Evolutionary conservation across 2,797 vertebrate species (phyloP).

Genomic region (Silurus aristotelis): DNA sequence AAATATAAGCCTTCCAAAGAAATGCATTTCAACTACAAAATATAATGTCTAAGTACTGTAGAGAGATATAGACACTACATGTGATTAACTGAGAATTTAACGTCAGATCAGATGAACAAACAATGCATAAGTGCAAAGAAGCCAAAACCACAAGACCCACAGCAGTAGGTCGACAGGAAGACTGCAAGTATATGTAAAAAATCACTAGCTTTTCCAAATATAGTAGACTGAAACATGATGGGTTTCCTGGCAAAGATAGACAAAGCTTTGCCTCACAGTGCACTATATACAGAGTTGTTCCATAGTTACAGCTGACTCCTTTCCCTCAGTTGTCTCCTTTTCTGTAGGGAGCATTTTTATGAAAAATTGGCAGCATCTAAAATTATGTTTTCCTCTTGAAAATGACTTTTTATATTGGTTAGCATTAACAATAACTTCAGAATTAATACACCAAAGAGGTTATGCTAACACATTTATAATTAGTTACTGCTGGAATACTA

Average conservation of each 20-base stretch:
- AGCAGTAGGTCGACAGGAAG: neutral
- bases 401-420: neutral
- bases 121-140: neutral
- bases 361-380: neutral
- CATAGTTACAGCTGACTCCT: neutral
- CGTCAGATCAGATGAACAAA: neutral
- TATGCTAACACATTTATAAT: neutral
- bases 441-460: neutral
- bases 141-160: neutral
- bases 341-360: neutral
- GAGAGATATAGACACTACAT: neutral
- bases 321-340: neutral
- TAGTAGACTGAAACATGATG: constrained; percentile 6
- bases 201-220: constrained; percentile 6
- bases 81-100: neutral
- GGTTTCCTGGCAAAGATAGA: neutral
- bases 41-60: neutral
- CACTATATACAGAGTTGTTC: neutral
- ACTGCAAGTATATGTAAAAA: neutral
- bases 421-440: neutral
- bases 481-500: neutral
- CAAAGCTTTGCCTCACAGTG: neutral
- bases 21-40: neutral
- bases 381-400: neutral
- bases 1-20: neutral